Conservation (phyloP, 2,888 invertebrate genomes). For the Chalcosyrphus nemorum region DNA sequence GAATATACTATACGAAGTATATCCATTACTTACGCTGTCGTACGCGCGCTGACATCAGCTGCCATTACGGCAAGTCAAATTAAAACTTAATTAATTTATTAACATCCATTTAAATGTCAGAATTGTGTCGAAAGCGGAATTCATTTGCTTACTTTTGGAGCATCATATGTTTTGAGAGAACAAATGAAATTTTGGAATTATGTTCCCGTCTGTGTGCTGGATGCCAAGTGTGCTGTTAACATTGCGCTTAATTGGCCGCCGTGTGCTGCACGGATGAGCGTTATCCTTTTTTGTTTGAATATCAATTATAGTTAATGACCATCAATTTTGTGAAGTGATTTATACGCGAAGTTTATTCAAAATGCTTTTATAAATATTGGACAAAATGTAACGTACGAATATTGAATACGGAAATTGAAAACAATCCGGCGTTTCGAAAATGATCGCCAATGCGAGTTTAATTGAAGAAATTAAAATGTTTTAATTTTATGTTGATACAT, state of each 20-base stretch:
- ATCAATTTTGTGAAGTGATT: conserved; percentile 58
- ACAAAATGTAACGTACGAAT: too few relatives aligned
- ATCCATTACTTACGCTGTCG: conserved; percentile 68
- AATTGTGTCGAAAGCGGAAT: conserved; percentile 53
- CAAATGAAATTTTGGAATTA: conserved; percentile 59
- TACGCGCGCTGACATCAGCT: conserved; percentile 62
- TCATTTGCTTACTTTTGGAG: conserved; percentile 55
- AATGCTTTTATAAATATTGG: neutral
- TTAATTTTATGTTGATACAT: neutral
- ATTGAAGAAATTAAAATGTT: neutral
- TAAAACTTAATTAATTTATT: conserved; percentile 72
- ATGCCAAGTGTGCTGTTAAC: conserved; percentile 28
- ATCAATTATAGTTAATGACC: conserved; percentile 59
- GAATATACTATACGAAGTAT: conserved; percentile 12
- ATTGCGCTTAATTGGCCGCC: conserved; percentile 56
- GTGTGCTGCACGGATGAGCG: conserved; percentile 8
- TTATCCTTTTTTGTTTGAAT: conserved; percentile 50
- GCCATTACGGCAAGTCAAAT: conserved; percentile 67
- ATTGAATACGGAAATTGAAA: neutral
- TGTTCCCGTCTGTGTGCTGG: conserved; percentile 13
- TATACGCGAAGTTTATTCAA: conserved; percentile 38
- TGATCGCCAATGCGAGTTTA: neutral
- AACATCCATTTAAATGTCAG: conserved; percentile 71
- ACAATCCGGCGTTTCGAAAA: neutral
- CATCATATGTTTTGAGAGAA: conserved; percentile 60